A percentile compares a stretch with the other conserved stretches of the same genome.
Evolutionary conservation across 2,888 invertebrate genomes (phyloP).

Genomic region (Rhamphomyia laevipes): DNA sequence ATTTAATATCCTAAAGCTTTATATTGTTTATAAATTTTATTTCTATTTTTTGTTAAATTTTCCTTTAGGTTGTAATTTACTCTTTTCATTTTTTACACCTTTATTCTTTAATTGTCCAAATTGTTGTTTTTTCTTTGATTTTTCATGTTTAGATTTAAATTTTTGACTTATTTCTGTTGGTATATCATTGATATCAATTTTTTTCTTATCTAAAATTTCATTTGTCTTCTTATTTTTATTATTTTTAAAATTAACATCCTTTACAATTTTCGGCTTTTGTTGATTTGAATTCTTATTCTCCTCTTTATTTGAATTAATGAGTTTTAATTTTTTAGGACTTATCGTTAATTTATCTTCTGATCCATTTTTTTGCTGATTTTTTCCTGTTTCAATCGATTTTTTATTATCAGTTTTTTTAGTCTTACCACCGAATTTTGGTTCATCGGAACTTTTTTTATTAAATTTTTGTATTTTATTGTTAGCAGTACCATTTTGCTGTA

Average conservation of each 20-base stretch:
- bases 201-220: constrained; percentile 5
- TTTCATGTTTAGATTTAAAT: constrained; percentile 26
- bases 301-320: not conserved
- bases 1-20: too few relatives aligned
- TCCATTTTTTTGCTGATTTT: constrained; percentile 1
- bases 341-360: too few relatives aligned
- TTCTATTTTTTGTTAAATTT: too few relatives aligned
- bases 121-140: constrained; percentile 2
- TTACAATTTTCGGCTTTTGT: constrained; percentile 1
- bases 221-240: constrained; percentile 1
- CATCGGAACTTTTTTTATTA: too few relatives aligned
- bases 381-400: not conserved
- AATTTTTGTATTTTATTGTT: too few relatives aligned
- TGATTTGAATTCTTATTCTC: not conserved
- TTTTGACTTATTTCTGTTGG: constrained; percentile 19
- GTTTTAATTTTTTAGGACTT: constrained; percentile 1
- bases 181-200: constrained; percentile 17
- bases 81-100: too few relatives aligned
- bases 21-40: too few relatives aligned
- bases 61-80: too few relatives aligned
- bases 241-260: not conserved
- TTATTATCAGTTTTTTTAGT: not conserved
- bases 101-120: constrained; percentile 27
- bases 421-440: too few relatives aligned
- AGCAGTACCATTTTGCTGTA: not conserved